Evolutionary conservation across 92 coral and sea anemone genomes (phyloP).

Genomic region (Actinernus sp.): DNA sequence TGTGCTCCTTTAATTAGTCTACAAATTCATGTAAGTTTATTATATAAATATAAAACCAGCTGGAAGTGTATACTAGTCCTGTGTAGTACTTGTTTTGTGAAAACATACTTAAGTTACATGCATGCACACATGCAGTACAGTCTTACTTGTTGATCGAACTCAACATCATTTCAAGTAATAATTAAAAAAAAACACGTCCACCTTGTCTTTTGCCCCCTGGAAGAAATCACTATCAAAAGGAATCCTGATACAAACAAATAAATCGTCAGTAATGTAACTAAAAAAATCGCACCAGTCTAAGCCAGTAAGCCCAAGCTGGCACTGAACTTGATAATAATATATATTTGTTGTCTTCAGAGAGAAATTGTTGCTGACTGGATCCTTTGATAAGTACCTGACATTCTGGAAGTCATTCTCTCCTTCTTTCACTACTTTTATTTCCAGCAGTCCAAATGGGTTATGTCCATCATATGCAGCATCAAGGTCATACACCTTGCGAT

Average conservation of each 20-base stretch:
- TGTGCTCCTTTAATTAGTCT: too few species aligned
- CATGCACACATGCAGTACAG: too few species aligned
- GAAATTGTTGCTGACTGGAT: conserved; percentile 8
- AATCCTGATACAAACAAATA: conserved; percentile 33
- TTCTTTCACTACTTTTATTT: conserved; percentile 54
- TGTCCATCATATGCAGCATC: conserved; percentile 13
- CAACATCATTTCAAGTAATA: conserved; percentile 11
- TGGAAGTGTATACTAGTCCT: too few species aligned
- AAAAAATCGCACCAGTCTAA: conserved; percentile 55
- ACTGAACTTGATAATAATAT: conserved; percentile 46
- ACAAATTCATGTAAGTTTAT: too few species aligned
- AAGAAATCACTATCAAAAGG: conserved; percentile 32
- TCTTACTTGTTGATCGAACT: too few species aligned
- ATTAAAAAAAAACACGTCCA: conserved; percentile 36
- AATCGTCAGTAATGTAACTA: conserved; percentile 27
- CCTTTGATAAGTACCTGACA: conserved; percentile 38
- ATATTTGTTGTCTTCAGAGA: conserved; percentile 20
- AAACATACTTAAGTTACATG: too few species aligned
- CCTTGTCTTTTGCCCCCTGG: conserved; percentile 36
- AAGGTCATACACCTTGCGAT: conserved; percentile 52
- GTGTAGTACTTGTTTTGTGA: too few species aligned
- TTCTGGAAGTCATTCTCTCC: conserved; percentile 36
- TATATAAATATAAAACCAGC: too few species aligned
- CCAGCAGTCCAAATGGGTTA: conserved; percentile 40
- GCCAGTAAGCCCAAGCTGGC: conserved; percentile 51